Conservation (phyloP, 2,113 vertebrate genomes). For the Promerops cafer region DNA sequence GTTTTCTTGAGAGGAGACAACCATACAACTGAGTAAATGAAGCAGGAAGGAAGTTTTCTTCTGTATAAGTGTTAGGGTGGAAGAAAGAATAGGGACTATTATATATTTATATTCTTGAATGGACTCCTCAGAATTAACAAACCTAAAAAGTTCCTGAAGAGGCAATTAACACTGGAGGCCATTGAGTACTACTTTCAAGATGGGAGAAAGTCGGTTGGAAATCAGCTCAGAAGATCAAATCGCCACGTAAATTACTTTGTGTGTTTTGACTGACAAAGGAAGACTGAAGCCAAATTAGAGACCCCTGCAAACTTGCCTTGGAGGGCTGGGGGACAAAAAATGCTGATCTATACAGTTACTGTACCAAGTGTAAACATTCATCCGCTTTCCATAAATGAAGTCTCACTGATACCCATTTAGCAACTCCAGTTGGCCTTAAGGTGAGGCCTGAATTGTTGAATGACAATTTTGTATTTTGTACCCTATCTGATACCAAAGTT, state of each 20-base stretch:
- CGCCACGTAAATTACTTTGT: not conserved
- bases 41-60: not conserved
- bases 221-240: not conserved
- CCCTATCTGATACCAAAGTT: not conserved
- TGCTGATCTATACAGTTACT: not conserved
- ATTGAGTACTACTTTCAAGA: not conserved
- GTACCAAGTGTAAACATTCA: not conserved
- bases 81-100: not conserved
- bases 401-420: not conserved
- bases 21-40: not conserved
- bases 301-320: not conserved
- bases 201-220: not conserved
- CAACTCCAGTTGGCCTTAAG: not conserved
- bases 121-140: not conserved
- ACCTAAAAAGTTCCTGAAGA: not conserved
- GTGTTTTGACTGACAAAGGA: not conserved
- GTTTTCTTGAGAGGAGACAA: not conserved
- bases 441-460: not conserved
- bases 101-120: not conserved
- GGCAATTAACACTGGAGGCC: not conserved
- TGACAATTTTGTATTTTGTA: not conserved
- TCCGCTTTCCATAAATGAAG: not conserved
- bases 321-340: not conserved
- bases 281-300: not conserved
- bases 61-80: not conserved